Conservation (phyloP, 2,113 vertebrate genomes). For the Melanerpes formicivorus region DNA sequence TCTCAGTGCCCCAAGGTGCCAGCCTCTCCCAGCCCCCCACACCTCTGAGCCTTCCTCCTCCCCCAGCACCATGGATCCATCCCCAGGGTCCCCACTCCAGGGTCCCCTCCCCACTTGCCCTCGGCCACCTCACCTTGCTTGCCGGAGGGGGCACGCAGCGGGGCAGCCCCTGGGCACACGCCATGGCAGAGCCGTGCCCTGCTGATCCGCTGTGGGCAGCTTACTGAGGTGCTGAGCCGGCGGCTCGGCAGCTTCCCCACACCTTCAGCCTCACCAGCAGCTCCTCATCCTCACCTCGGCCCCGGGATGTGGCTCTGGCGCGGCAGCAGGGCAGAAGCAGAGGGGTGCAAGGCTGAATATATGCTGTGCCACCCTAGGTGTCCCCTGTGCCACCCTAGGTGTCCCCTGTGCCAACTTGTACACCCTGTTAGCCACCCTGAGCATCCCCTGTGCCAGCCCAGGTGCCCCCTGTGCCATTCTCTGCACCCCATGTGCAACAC, state of each 20-base stretch:
- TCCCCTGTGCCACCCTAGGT: background rate
- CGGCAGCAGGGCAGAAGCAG: background rate
- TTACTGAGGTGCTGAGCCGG: background rate
- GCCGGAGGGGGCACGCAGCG: accelerated
- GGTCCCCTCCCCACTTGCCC: background rate
- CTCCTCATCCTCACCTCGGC: background rate
- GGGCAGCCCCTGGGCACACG: background rate
- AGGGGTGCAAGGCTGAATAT: too few relatives aligned
- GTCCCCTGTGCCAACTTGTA: too few relatives aligned
- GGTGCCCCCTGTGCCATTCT: too few relatives aligned
- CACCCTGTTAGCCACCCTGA: too few relatives aligned
- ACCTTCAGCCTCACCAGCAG: background rate
- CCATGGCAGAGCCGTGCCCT: background rate
- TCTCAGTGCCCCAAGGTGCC: background rate
- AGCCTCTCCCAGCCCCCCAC: accelerated
- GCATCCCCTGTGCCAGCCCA: too few relatives aligned
- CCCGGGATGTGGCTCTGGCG: accelerated
- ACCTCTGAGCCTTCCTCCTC: accelerated
- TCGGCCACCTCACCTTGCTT: background rate
- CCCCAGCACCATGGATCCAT: background rate
- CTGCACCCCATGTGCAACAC: too few relatives aligned
- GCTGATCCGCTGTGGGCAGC: background rate
- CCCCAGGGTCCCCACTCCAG: accelerated
- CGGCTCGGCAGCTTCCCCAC: background rate
- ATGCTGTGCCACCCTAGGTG: too few relatives aligned